Base-by-base conservation (phyloP, 92 coral and sea anemone species). In the Umimayanthus chanpuru region DNA sequence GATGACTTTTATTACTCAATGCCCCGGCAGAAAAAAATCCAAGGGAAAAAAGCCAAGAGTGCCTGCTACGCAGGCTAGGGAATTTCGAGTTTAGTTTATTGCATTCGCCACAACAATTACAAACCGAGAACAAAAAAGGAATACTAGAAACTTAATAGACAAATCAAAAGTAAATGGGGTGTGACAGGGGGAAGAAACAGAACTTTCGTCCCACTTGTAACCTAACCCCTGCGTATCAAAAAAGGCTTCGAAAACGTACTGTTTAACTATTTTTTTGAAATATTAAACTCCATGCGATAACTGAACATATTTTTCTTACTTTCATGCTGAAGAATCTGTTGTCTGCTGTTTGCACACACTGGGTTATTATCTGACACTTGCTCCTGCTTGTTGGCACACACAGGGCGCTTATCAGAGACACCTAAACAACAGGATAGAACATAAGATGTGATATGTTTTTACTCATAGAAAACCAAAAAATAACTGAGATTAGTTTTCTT, bases 271-370 rank as follows among this genome's bases (percentile, higher is more conserved):
- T 20, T 76, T 21, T 64, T 36, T 32, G 56, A 26, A 53, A 16
- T 40, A n/a, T 77, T 23, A 73, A 5, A 18, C 20, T 20, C 16
- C 9, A 39, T 26, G 55, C 64, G 40, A 25, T 10, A 38, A 38
- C 4, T 77, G 28, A 21, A 77, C 20, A 18, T 2, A 7, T 25
- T 47, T 25, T 21, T 82, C 67, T 53, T 89, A 93, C 99, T 94
- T 95, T 94, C 76, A 97, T 53, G 68, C 92, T 94, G 68, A 89
- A 93, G 23, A 97, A 76, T 50, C 92, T 95, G 55, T 96, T 96
- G 82, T 95, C 94, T 3, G 94, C 93, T 76, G 95, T 97, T 82
- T 94, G 97, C 74, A 97, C 92, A 86, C 70, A 97, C 76, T 97
- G 98, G 74, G 73, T 80, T 40, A 79, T 85, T 26, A 88, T 20